Evolutionary conservation across 2,888 invertebrate genomes (phyloP).

Genomic region (Mayetiola destructor): DNA sequence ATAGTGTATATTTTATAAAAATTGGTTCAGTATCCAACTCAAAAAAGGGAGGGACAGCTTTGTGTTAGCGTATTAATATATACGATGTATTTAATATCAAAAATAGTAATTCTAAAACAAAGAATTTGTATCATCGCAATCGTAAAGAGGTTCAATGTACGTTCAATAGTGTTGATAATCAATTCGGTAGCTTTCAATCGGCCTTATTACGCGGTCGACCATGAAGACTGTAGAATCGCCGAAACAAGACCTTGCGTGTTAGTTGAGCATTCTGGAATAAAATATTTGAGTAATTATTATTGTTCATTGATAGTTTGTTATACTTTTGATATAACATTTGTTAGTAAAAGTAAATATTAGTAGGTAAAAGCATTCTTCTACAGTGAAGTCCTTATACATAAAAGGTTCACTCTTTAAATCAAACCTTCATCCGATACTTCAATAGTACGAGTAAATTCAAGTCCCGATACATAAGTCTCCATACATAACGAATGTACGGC

Average conservation of each 20-base stretch:
- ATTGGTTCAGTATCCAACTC: too few relatives aligned
- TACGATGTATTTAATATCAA: too few relatives aligned
- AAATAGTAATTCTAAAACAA: too few relatives aligned
- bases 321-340: background rate
- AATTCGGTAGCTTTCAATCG: too few relatives aligned
- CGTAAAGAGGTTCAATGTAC: too few relatives aligned
- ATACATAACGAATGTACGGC: too few relatives aligned
- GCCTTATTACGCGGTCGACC: background rate
- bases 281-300: background rate
- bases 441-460: background rate
- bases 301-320: background rate
- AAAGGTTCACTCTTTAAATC: background rate
- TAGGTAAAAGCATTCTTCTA: background rate
- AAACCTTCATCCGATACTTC: background rate
- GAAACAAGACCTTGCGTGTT: constrained; percentile 5
- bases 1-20: too few relatives aligned
- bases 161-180: too few relatives aligned
- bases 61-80: too few relatives aligned
- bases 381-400: background rate
- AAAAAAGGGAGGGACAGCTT: too few relatives aligned
- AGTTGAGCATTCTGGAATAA: constrained; percentile 13
- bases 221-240: constrained; percentile 14
- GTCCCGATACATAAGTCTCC: too few relatives aligned
- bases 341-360: background rate
- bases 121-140: too few relatives aligned